Percentiles rank a stretch among this genome's conserved stretches.
Conservation (phyloP, 1,140 invertebrate species). For the Hyles euphorbiae region DNA sequence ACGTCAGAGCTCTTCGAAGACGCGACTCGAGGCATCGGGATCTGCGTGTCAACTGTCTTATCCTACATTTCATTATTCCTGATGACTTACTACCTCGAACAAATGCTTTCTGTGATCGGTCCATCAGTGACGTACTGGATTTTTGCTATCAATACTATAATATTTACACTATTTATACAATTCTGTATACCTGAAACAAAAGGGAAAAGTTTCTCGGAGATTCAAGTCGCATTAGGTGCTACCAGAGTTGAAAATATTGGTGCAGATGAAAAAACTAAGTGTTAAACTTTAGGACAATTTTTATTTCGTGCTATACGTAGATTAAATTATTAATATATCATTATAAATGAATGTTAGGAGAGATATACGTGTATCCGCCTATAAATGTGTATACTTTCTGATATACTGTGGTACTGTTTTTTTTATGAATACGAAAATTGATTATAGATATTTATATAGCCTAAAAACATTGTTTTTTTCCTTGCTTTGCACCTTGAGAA, state of each 20-base stretch:
- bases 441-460: too few species aligned
- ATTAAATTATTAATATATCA: not conserved
- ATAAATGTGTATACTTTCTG: too few species aligned
- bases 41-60: conserved; percentile 46
- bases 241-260: not conserved
- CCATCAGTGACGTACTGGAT: conserved; percentile 22
- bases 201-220: conserved; percentile 30
- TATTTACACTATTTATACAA: conserved; percentile 21
- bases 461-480: too few species aligned
- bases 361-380: not conserved
- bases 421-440: too few species aligned
- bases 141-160: conserved; percentile 19
- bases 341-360: not conserved
- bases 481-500: too few species aligned
- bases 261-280: not conserved
- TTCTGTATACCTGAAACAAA: conserved; percentile 35
- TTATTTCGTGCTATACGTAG: not conserved
- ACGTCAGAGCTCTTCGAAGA: conserved; percentile 53
- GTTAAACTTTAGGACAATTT: too few species aligned
- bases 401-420: too few species aligned
- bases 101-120: conserved; percentile 17
- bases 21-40: conserved; percentile 32
- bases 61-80: conserved; percentile 78
- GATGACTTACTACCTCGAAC: conserved; percentile 12
- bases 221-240: conserved; percentile 16